These are phyloP conservation scores for Holothuria scabra DNA, from an alignment of 53 echinoderm and acorn worm species.

Conservation along the genomic window DNA sequence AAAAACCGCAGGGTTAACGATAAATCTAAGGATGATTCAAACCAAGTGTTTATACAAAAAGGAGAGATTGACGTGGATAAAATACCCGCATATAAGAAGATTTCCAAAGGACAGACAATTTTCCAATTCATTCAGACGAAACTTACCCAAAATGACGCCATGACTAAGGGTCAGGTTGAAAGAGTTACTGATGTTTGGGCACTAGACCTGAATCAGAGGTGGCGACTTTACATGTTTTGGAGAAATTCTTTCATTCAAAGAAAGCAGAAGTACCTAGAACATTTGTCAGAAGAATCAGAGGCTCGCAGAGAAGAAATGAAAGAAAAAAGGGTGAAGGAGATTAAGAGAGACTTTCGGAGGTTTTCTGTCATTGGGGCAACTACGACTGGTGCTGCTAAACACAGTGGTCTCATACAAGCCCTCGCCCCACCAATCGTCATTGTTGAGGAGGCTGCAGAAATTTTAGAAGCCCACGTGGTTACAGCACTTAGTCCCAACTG, in stretches of 20 bases:
- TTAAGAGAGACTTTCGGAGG: constrained; percentile 25
- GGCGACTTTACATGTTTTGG: constrained; percentile 80
- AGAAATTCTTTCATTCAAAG: constrained; percentile 23
- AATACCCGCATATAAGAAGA: too few species aligned
- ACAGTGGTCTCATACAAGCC: constrained; percentile 55
- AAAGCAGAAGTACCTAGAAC: not conserved
- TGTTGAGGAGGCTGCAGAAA: constrained; percentile 88
- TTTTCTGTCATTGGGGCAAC: constrained; percentile 81
- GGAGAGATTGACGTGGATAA: not conserved
- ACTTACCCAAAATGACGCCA: not conserved
- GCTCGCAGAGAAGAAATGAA: constrained; percentile 38
- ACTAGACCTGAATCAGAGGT: constrained; percentile 48
- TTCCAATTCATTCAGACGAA: too few species aligned
- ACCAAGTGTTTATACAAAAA: too few species aligned
- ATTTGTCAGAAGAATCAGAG: constrained; percentile 7
- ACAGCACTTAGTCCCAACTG: constrained; percentile 65
- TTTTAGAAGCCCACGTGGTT: constrained; percentile 81
- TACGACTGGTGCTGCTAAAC: constrained; percentile 82
- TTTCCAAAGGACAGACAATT: too few species aligned
- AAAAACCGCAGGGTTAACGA: not conserved
- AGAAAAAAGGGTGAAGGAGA: constrained; percentile 51
- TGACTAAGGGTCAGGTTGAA: constrained; percentile 6
- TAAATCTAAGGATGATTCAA: not conserved
- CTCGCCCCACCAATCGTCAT: constrained; percentile 72
- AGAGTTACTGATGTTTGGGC: constrained; percentile 54